Percentiles rank a stretch among this genome's conserved stretches.
Evolutionary conservation across 2,113 vertebrate species (phyloP).

Genomic region (Varanus komodoensis): DNA sequence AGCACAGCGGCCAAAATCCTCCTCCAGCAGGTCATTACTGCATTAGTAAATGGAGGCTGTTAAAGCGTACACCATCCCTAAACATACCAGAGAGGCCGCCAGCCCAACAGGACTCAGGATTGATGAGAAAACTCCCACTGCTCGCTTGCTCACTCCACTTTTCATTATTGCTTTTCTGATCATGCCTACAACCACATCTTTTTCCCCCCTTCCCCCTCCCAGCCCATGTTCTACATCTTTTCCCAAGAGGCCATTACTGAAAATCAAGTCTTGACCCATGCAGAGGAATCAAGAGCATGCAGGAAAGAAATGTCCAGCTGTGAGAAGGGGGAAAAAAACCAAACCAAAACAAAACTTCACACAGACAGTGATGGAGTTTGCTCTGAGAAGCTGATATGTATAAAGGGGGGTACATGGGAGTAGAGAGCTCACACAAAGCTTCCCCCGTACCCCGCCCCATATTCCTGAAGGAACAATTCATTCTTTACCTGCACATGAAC

Average conservation of each 20-base stretch:
- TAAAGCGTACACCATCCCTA: slow-evolving; percentile 72
- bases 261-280: slow-evolving; percentile 62
- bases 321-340: not conserved
- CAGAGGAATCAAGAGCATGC: slow-evolving; percentile 54
- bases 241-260: slow-evolving; percentile 57
- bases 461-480: not conserved
- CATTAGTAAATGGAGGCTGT: slow-evolving; percentile 77
- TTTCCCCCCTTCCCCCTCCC: slow-evolving; percentile 63
- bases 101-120: slow-evolving; percentile 72
- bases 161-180: slow-evolving; percentile 74
- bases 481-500: not conserved
- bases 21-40: slow-evolving; percentile 71
- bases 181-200: slow-evolving; percentile 69
- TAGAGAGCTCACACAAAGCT: not conserved
- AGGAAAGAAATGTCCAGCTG: slow-evolving; percentile 57
- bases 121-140: slow-evolving; percentile 77
- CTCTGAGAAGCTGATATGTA: not conserved
- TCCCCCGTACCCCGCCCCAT: fast-evolving
- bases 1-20: slow-evolving; percentile 73
- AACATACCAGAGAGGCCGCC: slow-evolving; percentile 74
- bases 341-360: not conserved
- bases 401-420: not conserved
- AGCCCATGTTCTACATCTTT: slow-evolving; percentile 47
- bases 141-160: slow-evolving; percentile 68
- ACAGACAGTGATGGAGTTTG: not conserved